Percentiles rank a stretch among this genome's conserved stretches.
Conservation (phyloP, 2,113 vertebrate species). For the Notarius lentiginosus region DNA sequence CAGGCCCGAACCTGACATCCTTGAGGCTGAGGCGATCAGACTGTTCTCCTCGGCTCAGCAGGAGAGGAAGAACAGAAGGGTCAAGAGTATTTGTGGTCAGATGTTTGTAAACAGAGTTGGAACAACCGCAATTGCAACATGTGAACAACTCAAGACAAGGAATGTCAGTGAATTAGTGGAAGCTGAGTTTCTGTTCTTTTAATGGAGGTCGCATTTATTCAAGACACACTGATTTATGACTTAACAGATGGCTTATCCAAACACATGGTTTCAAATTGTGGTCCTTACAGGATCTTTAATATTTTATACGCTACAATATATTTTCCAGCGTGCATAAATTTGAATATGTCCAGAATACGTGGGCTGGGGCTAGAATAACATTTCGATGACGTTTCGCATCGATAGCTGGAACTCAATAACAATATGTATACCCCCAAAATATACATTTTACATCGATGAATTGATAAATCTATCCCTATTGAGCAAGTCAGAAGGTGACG, state of each 20-base stretch:
- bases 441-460: no score
- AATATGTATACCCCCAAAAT: no score
- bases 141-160: neutral
- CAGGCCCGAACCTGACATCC: slow-evolving; percentile 29
- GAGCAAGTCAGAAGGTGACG: no score
- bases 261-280: neutral
- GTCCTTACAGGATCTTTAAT: slow-evolving; percentile 12
- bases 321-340: neutral
- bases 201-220: neutral
- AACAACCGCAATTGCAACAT: slow-evolving; percentile 2
- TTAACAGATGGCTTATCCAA: slow-evolving; percentile 22
- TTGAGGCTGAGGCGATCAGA: slow-evolving; percentile 15
- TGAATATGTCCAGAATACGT: neutral
- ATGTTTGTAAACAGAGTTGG: slow-evolving; percentile 20
- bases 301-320: neutral
- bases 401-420: no score
- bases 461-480: no score
- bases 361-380: no score
- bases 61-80: neutral
- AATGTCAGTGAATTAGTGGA: neutral
- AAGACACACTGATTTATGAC: slow-evolving; percentile 9
- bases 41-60: neutral
- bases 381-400: no score
- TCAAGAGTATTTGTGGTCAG: neutral
- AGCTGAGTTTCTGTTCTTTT: neutral